Conservation (phyloP, 2,888 invertebrate genomes). For the Myopa testacea region DNA sequence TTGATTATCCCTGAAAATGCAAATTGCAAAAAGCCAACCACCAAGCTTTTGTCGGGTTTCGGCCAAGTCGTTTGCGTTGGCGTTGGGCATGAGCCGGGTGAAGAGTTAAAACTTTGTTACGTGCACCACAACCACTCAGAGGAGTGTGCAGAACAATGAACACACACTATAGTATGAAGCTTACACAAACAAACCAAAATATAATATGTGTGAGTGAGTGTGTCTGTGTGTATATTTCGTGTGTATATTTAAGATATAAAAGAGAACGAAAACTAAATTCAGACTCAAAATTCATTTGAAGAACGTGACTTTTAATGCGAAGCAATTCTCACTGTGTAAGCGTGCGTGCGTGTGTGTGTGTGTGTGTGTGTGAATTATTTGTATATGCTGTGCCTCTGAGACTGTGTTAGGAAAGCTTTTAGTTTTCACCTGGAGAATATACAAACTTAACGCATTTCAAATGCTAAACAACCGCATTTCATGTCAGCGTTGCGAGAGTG, state of each 20-base stretch:
- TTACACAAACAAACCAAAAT: slow-evolving; percentile 2
- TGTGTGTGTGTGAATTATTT: background rate
- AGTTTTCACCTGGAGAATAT: slow-evolving; percentile 8
- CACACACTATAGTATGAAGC: slow-evolving; percentile 13
- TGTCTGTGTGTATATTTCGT: slow-evolving; percentile 3
- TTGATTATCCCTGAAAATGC: slow-evolving; percentile 31
- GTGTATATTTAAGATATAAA: slow-evolving; percentile 26
- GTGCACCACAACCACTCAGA: slow-evolving; percentile 24
- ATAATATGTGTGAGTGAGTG: background rate
- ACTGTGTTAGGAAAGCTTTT: slow-evolving; percentile 12
- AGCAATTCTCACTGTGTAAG: background rate
- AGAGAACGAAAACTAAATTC: slow-evolving; percentile 7
- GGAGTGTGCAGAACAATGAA: slow-evolving; percentile 17
- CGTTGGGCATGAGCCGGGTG: background rate
- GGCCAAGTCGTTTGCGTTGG: background rate
- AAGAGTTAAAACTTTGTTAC: slow-evolving; percentile 28
- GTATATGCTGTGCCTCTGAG: background rate
- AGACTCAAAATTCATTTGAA: slow-evolving; percentile 36
- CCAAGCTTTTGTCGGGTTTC: background rate
- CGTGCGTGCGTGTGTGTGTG: background rate
- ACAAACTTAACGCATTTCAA: slow-evolving; percentile 14
- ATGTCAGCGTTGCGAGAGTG: background rate
- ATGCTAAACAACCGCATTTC: slow-evolving; percentile 16
- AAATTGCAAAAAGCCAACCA: slow-evolving; percentile 15
- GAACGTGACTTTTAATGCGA: slow-evolving; percentile 35